These are phyloP conservation scores for Xestia rhomboidea DNA, from an alignment of 2,888 invertebrate genomes.

Conservation along the genomic window DNA sequence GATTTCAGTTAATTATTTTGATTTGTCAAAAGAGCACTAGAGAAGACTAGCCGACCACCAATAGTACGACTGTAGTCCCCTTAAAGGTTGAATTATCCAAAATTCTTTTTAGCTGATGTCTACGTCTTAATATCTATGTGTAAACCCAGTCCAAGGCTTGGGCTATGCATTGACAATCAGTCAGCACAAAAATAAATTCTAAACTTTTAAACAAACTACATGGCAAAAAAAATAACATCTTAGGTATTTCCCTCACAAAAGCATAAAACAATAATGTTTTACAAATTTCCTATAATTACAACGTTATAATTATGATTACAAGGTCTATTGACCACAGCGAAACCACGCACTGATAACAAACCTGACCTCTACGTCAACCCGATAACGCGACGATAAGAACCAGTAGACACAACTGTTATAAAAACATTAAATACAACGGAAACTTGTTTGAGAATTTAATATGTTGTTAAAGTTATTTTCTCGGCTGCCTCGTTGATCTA, in stretches of 20 bases:
- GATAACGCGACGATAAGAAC: slow-evolving; percentile 18
- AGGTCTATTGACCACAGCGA: slow-evolving; percentile 21
- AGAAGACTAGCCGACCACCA: neutral
- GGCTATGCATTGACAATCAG: neutral
- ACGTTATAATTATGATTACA: too few relatives aligned
- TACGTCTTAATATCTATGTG: neutral
- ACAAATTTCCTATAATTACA: neutral
- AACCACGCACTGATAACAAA: slow-evolving; percentile 37
- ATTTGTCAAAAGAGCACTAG: neutral
- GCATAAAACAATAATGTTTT: neutral
- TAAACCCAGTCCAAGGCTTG: neutral
- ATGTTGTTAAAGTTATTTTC: neutral
- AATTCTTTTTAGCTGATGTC: neutral
- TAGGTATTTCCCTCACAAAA: slow-evolving; percentile 11
- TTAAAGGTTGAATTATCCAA: neutral
- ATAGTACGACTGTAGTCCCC: too few relatives aligned
- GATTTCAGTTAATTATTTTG: neutral
- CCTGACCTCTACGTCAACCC: slow-evolving; percentile 30
- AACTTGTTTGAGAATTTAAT: slow-evolving; percentile 11
- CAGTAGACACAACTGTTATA: neutral
- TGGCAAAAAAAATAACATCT: neutral
- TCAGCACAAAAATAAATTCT: neutral
- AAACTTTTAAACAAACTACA: neutral
- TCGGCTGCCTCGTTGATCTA: neutral
- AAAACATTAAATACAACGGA: neutral